Conservation (phyloP, 2,113 vertebrate species). For the Lipophrys pholis region DNA sequence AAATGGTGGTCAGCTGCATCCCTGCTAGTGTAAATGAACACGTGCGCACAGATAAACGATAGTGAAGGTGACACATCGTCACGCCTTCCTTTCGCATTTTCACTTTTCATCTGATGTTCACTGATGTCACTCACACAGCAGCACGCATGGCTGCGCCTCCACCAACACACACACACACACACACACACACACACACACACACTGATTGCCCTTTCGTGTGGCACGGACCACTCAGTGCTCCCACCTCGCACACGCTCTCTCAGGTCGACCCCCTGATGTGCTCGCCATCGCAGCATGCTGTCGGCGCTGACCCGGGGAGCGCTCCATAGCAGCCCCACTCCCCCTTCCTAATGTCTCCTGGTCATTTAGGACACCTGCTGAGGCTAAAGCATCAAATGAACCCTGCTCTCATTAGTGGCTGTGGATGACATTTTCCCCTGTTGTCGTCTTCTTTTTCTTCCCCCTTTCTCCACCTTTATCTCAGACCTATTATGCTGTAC, state of each 20-base stretch:
- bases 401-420: slow-evolving; percentile 57
- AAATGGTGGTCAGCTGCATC: neutral
- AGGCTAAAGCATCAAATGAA: slow-evolving; percentile 29
- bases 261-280: slow-evolving; percentile 30
- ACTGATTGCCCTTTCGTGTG: neutral
- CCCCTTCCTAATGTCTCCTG: neutral
- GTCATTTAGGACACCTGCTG: slow-evolving; percentile 39
- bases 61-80: neutral
- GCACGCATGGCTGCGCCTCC: slow-evolving; percentile 27
- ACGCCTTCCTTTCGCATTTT: neutral
- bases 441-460: slow-evolving; percentile 44
- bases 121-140: slow-evolving; percentile 41
- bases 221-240: slow-evolving; percentile 1
- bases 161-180: slow-evolving; percentile 4
- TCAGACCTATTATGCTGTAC: slow-evolving; percentile 95
- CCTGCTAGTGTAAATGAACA: neutral
- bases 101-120: slow-evolving; percentile 26
- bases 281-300: slow-evolving; percentile 44
- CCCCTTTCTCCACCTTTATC: slow-evolving; percentile 25
- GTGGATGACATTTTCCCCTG: slow-evolving; percentile 70
- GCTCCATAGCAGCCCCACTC: slow-evolving; percentile 16
- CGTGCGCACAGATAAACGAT: slow-evolving; percentile 1
- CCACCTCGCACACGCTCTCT: slow-evolving; percentile 17
- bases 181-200: neutral
- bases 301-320: slow-evolving; percentile 37